phyloP scores from a whole-genome alignment of 1,140 invertebrate species.

The Eumaeus atala region DNA sequence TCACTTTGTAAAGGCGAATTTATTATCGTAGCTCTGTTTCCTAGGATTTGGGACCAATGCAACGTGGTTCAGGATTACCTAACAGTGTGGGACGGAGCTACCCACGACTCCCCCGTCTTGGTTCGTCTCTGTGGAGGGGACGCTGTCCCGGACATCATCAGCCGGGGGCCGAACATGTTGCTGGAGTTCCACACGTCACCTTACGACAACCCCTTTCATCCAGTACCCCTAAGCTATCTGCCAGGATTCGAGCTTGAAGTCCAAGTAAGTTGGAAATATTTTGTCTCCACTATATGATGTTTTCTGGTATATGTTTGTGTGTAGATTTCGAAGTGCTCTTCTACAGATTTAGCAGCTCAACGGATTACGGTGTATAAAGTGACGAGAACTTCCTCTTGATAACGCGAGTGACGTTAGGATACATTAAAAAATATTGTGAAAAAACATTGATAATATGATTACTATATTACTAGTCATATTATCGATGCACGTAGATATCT shows the following conservation, averaged over 20 bases:
- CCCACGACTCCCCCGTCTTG: constrained; percentile 81
- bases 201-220: constrained; percentile 87
- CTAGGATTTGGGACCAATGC: constrained; percentile 86
- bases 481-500: no score
- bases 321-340: no score
- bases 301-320: no score
- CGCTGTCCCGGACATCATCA: constrained; percentile 85
- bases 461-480: no score
- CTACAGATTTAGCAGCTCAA: no score
- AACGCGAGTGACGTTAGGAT: no score
- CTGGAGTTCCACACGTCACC: constrained; percentile 89
- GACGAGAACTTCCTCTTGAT: no score
- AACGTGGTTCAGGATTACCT: constrained; percentile 87
- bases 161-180: constrained; percentile 84
- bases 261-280: constrained; percentile 72
- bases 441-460: no score
- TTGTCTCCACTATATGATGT: neutral
- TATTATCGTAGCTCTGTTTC: neutral
- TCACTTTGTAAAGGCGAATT: no score
- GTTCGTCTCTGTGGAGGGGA: constrained; percentile 89
- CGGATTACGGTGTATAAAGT: no score
- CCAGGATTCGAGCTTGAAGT: constrained; percentile 88
- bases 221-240: constrained; percentile 83
- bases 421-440: no score
- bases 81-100: constrained; percentile 87